A percentile compares a stretch with the other conserved stretches of the same genome.
Conservation (phyloP, 2,797 vertebrate species). For the Chiloscyllium punctatum region DNA sequence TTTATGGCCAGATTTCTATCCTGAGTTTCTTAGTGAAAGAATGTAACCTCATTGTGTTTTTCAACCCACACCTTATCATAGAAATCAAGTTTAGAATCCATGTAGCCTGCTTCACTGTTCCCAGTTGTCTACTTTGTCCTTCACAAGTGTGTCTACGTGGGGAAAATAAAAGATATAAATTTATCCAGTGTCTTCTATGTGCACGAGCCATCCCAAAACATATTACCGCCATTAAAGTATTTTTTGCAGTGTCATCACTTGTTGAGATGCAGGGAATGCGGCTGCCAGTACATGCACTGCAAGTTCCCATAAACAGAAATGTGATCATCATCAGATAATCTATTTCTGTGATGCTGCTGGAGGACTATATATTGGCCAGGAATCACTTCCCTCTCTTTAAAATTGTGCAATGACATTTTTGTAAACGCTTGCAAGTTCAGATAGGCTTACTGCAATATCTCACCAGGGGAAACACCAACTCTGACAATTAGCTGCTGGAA, state of each 20-base stretch:
- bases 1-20: neutral
- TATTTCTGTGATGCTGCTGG: neutral
- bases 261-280: neutral
- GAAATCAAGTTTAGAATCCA: neutral
- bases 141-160: neutral
- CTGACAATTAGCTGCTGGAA: too few relatives aligned
- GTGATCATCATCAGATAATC: neutral
- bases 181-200: neutral
- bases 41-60: neutral
- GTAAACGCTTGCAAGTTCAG: neutral
- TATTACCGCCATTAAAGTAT: neutral
- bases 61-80: neutral
- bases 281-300: neutral
- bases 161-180: neutral
- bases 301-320: too few relatives aligned
- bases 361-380: too few relatives aligned
- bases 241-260: neutral
- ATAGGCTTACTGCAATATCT: neutral
- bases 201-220: neutral
- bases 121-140: neutral
- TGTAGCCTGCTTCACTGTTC: neutral
- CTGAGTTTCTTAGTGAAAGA: neutral
- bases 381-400: neutral
- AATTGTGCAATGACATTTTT: neutral
- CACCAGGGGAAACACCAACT: neutral